Conservation (phyloP, 2,113 vertebrate species). For the Melanocharis versteri region DNA sequence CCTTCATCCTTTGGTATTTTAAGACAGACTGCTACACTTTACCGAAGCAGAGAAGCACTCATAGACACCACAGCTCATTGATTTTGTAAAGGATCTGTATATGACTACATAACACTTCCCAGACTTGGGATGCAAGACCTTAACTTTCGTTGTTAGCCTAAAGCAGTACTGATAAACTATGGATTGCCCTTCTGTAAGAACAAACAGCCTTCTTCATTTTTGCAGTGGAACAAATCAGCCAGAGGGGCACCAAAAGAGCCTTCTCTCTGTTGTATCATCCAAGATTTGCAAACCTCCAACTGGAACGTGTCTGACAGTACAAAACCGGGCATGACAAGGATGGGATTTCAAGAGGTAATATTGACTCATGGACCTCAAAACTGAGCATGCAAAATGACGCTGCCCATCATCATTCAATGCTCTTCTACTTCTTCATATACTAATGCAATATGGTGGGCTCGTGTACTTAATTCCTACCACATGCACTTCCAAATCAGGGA, state of each 20-base stretch:
- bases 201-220: not conserved
- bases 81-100: not conserved
- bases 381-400: not conserved
- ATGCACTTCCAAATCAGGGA: not conserved
- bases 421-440: not conserved
- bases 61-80: too few species aligned
- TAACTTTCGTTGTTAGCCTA: not conserved
- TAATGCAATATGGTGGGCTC: not conserved
- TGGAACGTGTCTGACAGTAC: accelerated
- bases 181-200: not conserved
- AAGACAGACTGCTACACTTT: not conserved
- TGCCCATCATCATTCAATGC: not conserved
- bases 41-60: not conserved
- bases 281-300: not conserved
- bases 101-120: accelerated
- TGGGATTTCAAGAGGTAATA: not conserved
- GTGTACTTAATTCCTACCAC: not conserved
- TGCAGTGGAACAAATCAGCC: not conserved
- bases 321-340: not conserved
- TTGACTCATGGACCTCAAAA: not conserved
- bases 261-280: not conserved
- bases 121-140: not conserved
- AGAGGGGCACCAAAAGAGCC: not conserved
- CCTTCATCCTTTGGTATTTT: not conserved
- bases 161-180: not conserved